These are phyloP conservation scores for Oreochromis spilurus DNA, from an alignment of 2,113 vertebrate genomes.

Conservation along the genomic window DNA sequence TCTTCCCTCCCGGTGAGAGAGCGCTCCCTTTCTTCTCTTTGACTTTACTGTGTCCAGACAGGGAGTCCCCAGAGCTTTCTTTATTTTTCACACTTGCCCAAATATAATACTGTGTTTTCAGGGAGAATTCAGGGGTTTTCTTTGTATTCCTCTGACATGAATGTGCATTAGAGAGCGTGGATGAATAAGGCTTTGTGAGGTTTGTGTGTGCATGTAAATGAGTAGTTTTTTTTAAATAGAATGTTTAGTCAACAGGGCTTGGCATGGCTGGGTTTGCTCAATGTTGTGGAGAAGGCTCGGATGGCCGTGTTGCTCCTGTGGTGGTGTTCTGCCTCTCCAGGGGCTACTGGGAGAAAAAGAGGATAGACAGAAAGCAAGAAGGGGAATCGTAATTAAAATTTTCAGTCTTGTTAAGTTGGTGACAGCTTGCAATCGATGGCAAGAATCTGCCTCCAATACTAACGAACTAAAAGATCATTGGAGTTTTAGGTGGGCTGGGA, in stretches of 20 bases:
- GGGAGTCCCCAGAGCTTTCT: conserved; percentile 50
- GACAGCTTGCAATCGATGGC: conserved; percentile 66
- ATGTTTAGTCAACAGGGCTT: conserved; percentile 17
- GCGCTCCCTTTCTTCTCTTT: conserved; percentile 42
- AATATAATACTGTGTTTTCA: not conserved
- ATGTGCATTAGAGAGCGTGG: not conserved
- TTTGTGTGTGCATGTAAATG: not conserved
- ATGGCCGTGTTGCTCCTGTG: not conserved
- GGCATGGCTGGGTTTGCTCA: not conserved
- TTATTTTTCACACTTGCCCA: conserved; percentile 12
- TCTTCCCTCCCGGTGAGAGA: conserved; percentile 10
- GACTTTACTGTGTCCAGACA: conserved; percentile 38
- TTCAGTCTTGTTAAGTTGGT: conserved; percentile 69
- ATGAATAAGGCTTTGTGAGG: conserved; percentile 14
- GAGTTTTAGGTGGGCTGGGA: conserved; percentile 36
- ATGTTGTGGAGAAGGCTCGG: not conserved
- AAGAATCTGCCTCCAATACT: conserved; percentile 60
- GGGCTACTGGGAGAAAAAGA: not conserved
- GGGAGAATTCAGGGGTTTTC: not conserved
- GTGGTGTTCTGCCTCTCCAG: not conserved
- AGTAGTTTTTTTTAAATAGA: not conserved
- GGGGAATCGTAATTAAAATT: conserved; percentile 70
- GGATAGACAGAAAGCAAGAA: conserved; percentile 38
- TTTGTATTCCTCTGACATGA: not conserved
- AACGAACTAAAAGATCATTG: conserved; percentile 56